Evolutionary conservation across 2,888 invertebrate species (phyloP).

Genomic region (Allophyes oxyacanthae): DNA sequence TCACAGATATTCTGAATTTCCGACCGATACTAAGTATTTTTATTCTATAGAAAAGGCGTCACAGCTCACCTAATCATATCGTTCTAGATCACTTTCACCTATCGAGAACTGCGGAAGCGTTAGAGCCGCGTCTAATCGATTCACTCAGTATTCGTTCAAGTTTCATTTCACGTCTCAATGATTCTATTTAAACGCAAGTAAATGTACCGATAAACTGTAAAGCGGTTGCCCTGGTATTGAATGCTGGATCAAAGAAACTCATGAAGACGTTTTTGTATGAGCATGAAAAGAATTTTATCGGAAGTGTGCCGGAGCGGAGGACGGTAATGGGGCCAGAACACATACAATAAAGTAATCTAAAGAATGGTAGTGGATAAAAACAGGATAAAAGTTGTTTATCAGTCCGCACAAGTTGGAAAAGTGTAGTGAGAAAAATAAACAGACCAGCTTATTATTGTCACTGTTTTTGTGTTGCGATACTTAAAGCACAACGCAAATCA

Average conservation of each 20-base stretch:
- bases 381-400: slow-evolving; percentile 5
- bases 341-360: neutral
- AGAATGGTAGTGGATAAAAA: slow-evolving; percentile 22
- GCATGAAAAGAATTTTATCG: slow-evolving; percentile 23
- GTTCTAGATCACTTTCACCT: slow-evolving; percentile 62
- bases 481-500: slow-evolving; percentile 26
- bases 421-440: neutral
- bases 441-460: slow-evolving; percentile 11
- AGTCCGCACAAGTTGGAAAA: neutral
- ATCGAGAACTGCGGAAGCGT: slow-evolving; percentile 60
- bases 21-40: slow-evolving; percentile 23
- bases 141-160: slow-evolving; percentile 54
- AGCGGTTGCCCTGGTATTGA: slow-evolving; percentile 35
- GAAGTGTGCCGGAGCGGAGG: slow-evolving; percentile 12
- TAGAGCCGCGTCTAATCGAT: slow-evolving; percentile 64
- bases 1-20: slow-evolving; percentile 40
- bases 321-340: slow-evolving; percentile 18
- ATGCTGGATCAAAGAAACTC: slow-evolving; percentile 16
- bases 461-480: slow-evolving; percentile 21
- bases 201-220: slow-evolving; percentile 46
- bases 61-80: slow-evolving; percentile 49
- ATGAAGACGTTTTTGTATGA: slow-evolving; percentile 18
- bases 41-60: slow-evolving; percentile 26
- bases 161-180: slow-evolving; percentile 69
- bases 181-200: slow-evolving; percentile 50